Evolutionary conservation across 2,888 invertebrate genomes (phyloP).

Genomic region (Megastigmus dorsalis): DNA sequence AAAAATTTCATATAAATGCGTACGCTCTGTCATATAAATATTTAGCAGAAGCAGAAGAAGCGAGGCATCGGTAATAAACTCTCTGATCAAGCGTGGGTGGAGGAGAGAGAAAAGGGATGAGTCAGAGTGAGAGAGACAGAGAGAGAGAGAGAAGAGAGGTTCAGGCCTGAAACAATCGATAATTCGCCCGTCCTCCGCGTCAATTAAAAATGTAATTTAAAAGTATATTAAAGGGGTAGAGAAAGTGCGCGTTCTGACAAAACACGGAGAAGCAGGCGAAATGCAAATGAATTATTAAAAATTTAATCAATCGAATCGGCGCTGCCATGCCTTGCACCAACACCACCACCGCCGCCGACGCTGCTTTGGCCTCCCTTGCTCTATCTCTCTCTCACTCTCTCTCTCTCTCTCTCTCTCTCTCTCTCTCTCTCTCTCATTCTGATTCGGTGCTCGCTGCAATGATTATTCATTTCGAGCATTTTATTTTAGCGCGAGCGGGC

Average conservation of each 20-base stretch:
- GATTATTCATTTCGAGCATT: conserved; percentile 73
- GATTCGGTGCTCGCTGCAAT: conserved; percentile 70
- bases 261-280: conserved; percentile 60
- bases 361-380: conserved; percentile 20
- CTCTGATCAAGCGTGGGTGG: conserved; percentile 42
- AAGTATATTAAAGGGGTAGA: conserved; percentile 70
- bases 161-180: conserved; percentile 64
- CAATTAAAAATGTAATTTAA: conserved; percentile 73
- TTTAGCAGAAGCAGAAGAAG: conserved; percentile 40
- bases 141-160: no score
- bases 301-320: conserved; percentile 74
- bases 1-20: conserved; percentile 26
- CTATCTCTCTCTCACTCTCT: conserved; percentile 52
- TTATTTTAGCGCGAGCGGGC: conserved; percentile 66
- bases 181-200: conserved; percentile 69
- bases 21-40: conserved; percentile 40
- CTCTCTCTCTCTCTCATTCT: conserved; percentile 55
- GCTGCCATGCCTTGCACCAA: conserved; percentile 69
- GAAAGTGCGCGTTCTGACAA: conserved; percentile 49
- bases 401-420: background rate
- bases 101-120: no score
- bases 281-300: conserved; percentile 74
- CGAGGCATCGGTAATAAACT: conserved; percentile 49
- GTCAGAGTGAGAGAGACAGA: no score
- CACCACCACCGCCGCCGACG: no score